Evolutionary conservation across 1,140 invertebrate species (phyloP).

Genomic region (Anastrepha ludens): DNA sequence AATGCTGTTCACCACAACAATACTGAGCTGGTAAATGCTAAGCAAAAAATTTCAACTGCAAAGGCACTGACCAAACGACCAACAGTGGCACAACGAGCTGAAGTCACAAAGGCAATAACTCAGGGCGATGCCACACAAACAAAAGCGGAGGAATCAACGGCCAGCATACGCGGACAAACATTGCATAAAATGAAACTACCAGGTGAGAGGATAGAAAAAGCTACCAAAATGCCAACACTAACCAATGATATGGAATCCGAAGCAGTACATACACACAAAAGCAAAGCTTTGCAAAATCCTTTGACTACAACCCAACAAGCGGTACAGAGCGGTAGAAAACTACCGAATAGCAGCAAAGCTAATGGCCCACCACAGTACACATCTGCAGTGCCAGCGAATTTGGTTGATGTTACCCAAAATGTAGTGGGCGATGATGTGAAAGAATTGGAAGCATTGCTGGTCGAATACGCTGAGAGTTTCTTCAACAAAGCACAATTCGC

Average conservation of each 20-base stretch:
- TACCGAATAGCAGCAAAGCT: neutral
- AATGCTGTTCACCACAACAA: no score
- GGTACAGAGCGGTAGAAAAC: neutral
- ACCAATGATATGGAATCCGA: neutral
- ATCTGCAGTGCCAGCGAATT: neutral
- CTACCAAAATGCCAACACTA: neutral
- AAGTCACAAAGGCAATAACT: neutral
- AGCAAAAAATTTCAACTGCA: neutral
- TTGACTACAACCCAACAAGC: neutral
- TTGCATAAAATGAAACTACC: neutral
- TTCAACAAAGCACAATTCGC: conserved; percentile 69
- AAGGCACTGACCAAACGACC: neutral
- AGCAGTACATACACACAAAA: neutral
- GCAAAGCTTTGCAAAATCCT: neutral
- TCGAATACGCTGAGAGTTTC: conserved; percentile 69
- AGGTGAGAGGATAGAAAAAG: neutral
- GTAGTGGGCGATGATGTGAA: neutral
- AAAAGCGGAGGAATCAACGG: neutral
- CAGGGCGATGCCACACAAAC: neutral
- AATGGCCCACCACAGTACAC: neutral
- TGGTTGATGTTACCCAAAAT: conserved; percentile 5
- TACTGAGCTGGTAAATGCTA: no score
- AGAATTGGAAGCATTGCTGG: conserved; percentile 64
- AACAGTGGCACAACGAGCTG: neutral
- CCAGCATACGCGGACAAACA: neutral